phyloP scores from a whole-genome alignment of 2,888 invertebrate species.

The Isotomurus palustris region DNA sequence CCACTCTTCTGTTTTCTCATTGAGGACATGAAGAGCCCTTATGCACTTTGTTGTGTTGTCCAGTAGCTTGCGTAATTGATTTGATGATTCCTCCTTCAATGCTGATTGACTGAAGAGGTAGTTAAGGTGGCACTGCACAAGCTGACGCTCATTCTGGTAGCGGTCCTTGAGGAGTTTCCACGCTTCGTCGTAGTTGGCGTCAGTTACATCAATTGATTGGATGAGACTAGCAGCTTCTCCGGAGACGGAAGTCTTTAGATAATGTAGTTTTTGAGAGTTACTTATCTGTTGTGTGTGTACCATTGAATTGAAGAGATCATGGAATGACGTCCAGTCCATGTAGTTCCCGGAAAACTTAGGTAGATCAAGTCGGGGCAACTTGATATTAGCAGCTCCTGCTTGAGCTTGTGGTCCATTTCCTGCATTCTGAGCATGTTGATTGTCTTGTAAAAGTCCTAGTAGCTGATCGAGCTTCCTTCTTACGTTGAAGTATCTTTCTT shows the following conservation, averaged over 20 bases:
- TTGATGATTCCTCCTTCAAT: background rate
- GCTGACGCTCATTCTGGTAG: constrained; percentile 1
- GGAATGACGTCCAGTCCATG: background rate
- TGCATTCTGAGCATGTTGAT: background rate
- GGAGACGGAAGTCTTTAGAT: background rate
- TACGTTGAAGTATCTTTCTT: background rate
- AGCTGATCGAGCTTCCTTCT: background rate
- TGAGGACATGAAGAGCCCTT: background rate
- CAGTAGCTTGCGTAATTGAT: background rate
- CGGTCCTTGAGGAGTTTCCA: constrained; percentile 3
- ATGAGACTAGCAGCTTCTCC: background rate
- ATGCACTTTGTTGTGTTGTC: constrained; percentile 4
- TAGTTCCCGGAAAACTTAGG: background rate
- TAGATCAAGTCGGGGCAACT: background rate
- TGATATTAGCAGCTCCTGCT: background rate
- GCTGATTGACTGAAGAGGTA: background rate
- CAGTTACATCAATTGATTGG: background rate
- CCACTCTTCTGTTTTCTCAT: background rate
- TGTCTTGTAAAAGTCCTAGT: background rate
- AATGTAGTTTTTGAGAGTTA: background rate
- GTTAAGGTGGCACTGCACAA: background rate
- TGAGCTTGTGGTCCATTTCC: background rate
- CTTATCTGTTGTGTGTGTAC: background rate
- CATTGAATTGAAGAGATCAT: background rate
- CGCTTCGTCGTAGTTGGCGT: background rate